Conservation (phyloP, 2,888 invertebrate genomes). For the Stenichneumon culpator region DNA sequence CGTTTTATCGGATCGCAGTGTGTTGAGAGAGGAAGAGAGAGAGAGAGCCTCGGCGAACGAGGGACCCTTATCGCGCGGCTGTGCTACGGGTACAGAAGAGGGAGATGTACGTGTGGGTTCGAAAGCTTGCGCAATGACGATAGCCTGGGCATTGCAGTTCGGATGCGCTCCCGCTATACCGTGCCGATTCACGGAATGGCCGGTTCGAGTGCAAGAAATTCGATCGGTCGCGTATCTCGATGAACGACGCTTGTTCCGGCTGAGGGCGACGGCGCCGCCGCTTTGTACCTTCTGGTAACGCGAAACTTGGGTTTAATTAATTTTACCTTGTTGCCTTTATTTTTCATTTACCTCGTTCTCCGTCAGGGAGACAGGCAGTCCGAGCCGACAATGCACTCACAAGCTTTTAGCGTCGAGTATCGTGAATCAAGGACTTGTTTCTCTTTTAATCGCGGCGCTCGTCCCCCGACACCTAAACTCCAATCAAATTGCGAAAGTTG, state of each 20-base stretch:
- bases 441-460: slow-evolving; percentile 2
- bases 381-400: slow-evolving; percentile 21
- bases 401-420: slow-evolving; percentile 29
- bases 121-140: slow-evolving; percentile 47
- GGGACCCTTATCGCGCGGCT: slow-evolving; percentile 52
- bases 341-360: slow-evolving; percentile 4
- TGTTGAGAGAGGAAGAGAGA: slow-evolving; percentile 17
- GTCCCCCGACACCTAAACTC: background rate
- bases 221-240: slow-evolving; percentile 46
- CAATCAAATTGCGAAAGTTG: slow-evolving; percentile 1
- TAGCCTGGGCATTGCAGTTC: slow-evolving; percentile 10
- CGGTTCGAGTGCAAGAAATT: slow-evolving; percentile 35
- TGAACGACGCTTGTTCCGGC: slow-evolving; percentile 31
- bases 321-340: slow-evolving; percentile 13
- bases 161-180: background rate
- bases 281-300: slow-evolving; percentile 4
- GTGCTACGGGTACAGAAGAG: background rate
- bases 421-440: slow-evolving; percentile 19
- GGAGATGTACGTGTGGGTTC: slow-evolving; percentile 44
- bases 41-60: slow-evolving; percentile 13
- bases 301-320: slow-evolving; percentile 51
- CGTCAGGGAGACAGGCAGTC: slow-evolving; percentile 1
- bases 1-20: slow-evolving; percentile 55
- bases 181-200: slow-evolving; percentile 6
- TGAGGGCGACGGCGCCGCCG: slow-evolving; percentile 9